Conservation (phyloP, 2,113 vertebrate genomes). For the Platycercus adscitus region DNA sequence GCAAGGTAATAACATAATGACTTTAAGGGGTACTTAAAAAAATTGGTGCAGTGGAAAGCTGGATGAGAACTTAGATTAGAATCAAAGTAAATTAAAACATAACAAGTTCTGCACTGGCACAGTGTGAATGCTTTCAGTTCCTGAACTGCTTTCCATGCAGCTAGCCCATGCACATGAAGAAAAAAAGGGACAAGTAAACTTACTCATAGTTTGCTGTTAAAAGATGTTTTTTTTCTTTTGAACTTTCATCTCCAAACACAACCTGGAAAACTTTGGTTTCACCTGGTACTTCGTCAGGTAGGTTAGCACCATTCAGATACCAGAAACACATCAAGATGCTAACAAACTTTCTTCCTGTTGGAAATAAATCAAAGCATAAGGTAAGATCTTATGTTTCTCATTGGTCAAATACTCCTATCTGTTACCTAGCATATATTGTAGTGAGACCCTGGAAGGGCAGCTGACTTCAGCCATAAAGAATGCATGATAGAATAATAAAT, state of each 20-base stretch:
- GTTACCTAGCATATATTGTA: background rate
- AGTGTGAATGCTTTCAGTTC: background rate
- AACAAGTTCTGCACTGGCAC: background rate
- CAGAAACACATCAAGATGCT: slow-evolving; percentile 95
- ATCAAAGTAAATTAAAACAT: background rate
- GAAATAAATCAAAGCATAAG: slow-evolving; percentile 43
- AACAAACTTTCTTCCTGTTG: slow-evolving; percentile 91
- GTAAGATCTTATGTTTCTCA: background rate
- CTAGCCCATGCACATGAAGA: rapidly evolving
- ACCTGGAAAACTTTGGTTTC: slow-evolving; percentile 83
- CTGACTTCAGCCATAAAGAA: background rate
- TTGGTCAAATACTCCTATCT: background rate
- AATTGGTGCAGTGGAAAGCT: background rate
- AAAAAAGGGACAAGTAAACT: slow-evolving; percentile 49
- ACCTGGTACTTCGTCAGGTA: slow-evolving; percentile 81
- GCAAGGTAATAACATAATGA: background rate
- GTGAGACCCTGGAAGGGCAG: background rate
- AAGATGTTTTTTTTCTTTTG: slow-evolving; percentile 82
- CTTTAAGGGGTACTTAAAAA: background rate
- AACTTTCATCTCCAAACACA: slow-evolving; percentile 74
- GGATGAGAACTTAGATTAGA: background rate
- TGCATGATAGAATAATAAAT: background rate
- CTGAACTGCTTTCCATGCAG: background rate
- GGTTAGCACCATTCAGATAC: slow-evolving; percentile 87
- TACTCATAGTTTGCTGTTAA: slow-evolving; percentile 93